These are phyloP conservation scores for Beris morrisii DNA, from an alignment of 2,888 invertebrate species.

Conservation along the genomic window DNA sequence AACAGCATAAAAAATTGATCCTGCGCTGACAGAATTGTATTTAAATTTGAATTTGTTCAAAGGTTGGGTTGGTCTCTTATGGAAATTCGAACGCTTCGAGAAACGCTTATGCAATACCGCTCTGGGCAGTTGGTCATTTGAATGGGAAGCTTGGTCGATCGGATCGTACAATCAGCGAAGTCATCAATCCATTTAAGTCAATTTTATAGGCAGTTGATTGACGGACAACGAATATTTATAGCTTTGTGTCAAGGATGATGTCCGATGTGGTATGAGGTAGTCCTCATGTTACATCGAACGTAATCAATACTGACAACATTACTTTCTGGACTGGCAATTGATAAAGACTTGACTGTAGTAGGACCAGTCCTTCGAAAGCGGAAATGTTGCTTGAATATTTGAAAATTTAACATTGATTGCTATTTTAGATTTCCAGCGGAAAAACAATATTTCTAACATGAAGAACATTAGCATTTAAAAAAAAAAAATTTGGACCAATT, in stretches of 20 bases:
- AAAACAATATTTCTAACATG: too few species aligned
- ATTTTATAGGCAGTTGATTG: slow-evolving; percentile 28
- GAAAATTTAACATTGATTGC: too few species aligned
- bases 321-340: background rate
- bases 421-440: too few species aligned
- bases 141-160: slow-evolving; percentile 4
- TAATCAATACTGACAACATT: slow-evolving; percentile 12
- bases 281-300: background rate
- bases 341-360: too few species aligned
- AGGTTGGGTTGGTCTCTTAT: slow-evolving; percentile 1
- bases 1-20: background rate
- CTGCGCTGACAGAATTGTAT: slow-evolving; percentile 16
- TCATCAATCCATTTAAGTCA: slow-evolving; percentile 33
- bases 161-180: slow-evolving; percentile 7
- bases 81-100: background rate
- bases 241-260: background rate
- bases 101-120: slow-evolving; percentile 18
- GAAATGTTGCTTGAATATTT: too few species aligned
- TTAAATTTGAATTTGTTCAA: background rate
- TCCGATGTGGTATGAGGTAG: background rate
- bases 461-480: too few species aligned
- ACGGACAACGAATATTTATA: slow-evolving; percentile 22
- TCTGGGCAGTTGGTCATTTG: slow-evolving; percentile 6
- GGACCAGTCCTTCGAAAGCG: too few species aligned
- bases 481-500: too few species aligned